A percentile compares a stretch with the other conserved stretches of the same genome.
phyloP scores from a whole-genome alignment of 1,140 invertebrate genomes.

The Drosophila orena region DNA sequence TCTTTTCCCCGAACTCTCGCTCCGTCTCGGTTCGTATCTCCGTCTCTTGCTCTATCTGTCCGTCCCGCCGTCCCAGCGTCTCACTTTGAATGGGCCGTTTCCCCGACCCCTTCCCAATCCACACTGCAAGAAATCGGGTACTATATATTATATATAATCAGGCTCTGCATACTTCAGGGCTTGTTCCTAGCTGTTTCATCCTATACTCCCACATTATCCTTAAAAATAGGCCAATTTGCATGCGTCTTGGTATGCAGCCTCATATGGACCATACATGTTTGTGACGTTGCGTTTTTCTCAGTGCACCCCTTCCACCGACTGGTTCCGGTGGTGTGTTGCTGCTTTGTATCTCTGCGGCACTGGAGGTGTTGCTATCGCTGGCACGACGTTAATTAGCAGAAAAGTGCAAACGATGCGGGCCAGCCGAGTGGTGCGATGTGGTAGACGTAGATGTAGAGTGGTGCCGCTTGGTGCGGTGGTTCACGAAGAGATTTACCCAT shows the following conservation, averaged over 20 bases:
- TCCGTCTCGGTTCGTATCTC: constrained; percentile 12
- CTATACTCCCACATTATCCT: background rate
- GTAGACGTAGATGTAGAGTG: constrained; percentile 4
- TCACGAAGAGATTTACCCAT: constrained; percentile 29
- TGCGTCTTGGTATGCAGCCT: background rate
- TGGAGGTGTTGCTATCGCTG: constrained; percentile 53
- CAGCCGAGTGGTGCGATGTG: constrained; percentile 23
- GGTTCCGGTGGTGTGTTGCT: constrained; percentile 44
- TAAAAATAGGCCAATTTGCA: background rate
- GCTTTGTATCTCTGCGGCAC: constrained; percentile 36
- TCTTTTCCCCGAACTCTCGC: constrained; percentile 72
- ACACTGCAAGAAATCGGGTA: background rate
- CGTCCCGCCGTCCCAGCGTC: constrained; percentile 16
- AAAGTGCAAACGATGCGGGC: constrained; percentile 62
- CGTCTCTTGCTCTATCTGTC: constrained; percentile 22
- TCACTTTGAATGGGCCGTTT: constrained; percentile 66
- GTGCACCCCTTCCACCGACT: constrained; percentile 25
- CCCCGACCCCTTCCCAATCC: constrained; percentile 12
- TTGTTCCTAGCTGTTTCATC: no score
- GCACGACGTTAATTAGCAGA: constrained; percentile 75
- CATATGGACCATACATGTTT: no score
- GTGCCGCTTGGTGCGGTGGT: background rate
- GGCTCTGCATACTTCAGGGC: no score
- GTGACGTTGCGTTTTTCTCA: background rate
- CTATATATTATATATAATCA: no score